These are phyloP conservation scores for Dryococelus australis DNA, from an alignment of 2,888 invertebrate genomes.

Conservation along the genomic window DNA sequence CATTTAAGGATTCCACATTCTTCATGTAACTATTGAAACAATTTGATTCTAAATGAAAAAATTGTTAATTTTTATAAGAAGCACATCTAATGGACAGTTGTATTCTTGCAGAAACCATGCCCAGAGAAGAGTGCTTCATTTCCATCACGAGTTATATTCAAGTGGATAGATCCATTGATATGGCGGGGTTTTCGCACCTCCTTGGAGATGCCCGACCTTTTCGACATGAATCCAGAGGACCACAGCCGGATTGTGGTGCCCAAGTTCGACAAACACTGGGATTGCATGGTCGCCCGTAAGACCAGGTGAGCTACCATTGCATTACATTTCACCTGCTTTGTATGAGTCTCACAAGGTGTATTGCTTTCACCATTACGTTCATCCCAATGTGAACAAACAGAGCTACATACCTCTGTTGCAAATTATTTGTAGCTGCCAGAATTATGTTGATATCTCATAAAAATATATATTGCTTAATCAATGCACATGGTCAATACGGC, in stretches of 20 bases:
- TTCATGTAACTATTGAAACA: too few species aligned
- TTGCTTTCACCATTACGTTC: too few species aligned
- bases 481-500: too few species aligned
- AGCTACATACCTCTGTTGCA: too few species aligned
- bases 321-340: too few species aligned
- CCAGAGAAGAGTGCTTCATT: conserved; percentile 88
- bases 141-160: conserved; percentile 83
- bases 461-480: too few species aligned
- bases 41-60: too few species aligned
- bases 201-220: conserved; percentile 82
- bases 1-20: too few species aligned
- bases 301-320: not conserved
- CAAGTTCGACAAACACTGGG: conserved; percentile 85
- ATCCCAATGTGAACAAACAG: too few species aligned
- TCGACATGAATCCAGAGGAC: conserved; percentile 88
- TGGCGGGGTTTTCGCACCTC: conserved; percentile 86
- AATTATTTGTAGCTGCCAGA: too few species aligned
- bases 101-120: conserved; percentile 75
- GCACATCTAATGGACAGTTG: conserved; percentile 33
- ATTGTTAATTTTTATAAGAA: not conserved
- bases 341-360: too few species aligned
- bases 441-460: too few species aligned
- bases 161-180: conserved; percentile 90
- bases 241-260: conserved; percentile 81
- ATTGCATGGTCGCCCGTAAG: conserved; percentile 51